phyloP scores from a whole-genome alignment of 2,888 invertebrate species.

The Matsumyia berberina region DNA sequence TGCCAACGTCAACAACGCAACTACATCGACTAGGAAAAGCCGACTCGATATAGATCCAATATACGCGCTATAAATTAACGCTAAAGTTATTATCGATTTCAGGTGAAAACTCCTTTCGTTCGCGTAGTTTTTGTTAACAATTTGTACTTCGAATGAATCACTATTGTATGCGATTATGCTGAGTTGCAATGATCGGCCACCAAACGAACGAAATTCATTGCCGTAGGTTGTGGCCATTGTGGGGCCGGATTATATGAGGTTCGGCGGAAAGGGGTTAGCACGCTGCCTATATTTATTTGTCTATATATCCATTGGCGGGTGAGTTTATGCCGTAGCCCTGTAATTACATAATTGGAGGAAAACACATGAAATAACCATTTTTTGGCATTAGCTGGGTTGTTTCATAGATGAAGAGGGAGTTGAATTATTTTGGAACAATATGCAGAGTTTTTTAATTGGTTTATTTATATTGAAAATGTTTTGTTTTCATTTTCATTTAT shows the following conservation, averaged over 20 bases:
- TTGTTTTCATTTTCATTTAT: slow-evolving; percentile 40
- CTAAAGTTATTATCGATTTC: slow-evolving; percentile 44
- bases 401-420: slow-evolving; percentile 23
- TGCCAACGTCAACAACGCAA: slow-evolving; percentile 68
- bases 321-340: slow-evolving; percentile 13
- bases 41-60: slow-evolving; percentile 23
- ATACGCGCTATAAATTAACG: slow-evolving; percentile 47
- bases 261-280: background rate
- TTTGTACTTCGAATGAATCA: slow-evolving; percentile 67
- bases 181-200: slow-evolving; percentile 60
- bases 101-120: slow-evolving; percentile 57
- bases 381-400: slow-evolving; percentile 18
- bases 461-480: slow-evolving; percentile 45
- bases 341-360: slow-evolving; percentile 67
- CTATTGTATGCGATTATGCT: slow-evolving; percentile 63
- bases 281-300: slow-evolving; percentile 11
- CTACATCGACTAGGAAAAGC: slow-evolving; percentile 62
- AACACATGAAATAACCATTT: slow-evolving; percentile 41
- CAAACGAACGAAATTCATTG: slow-evolving; percentile 63
- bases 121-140: slow-evolving; percentile 57
- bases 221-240: slow-evolving; percentile 38
- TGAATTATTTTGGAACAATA: slow-evolving; percentile 5
- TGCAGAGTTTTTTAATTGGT: background rate
- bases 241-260: background rate
- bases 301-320: slow-evolving; percentile 6